Base-by-base conservation (phyloP, 2,888 invertebrate species). In the Drosophila austrosaltans region DNA sequence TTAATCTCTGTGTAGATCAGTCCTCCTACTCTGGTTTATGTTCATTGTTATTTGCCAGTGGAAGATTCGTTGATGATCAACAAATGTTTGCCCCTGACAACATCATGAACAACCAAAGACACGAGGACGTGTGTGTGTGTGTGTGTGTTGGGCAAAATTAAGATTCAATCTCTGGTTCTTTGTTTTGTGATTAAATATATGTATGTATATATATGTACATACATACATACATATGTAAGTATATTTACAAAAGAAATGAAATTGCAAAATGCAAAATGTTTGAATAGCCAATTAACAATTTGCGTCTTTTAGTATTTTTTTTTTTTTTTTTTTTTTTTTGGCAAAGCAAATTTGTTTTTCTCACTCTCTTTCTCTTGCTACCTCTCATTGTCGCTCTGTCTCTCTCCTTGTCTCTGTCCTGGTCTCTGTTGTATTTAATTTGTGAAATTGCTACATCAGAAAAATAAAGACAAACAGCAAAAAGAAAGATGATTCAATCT, bases 221-320 rank as follows among this genome's bases (percentile, higher is more conserved):
- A 40, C 32, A 20, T 48, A 48, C 4, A 60, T 64, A 64, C 71
- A 72, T 65, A 72, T 72, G 72, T 65, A 72, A 72, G 65, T 66
- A 62, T 73, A 73, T 73, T 73, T 73, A 63, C 72, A 74, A 73
- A 73, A 73, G 56, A 73, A 73, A 73, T 73, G 62, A 66, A 72
- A 72, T 72, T 72, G 72, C 72, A 72, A 67, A 61, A 44, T 48
- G 44, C 44, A 42, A 75, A 69, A 74, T 83, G 75, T 78, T 82
- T 78, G 76, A 82, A 80, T 72, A 75, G 83, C 81, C 81, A 82
- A 83, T 82, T 83, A 82, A 82, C 83, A 82, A 82, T 82, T 82
- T 82, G 78, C 78, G 83, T 80, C 83, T 77, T 74, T 61, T 72
- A 62, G 68, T 53, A 63, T 66, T 48, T 53, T 70, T 61, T 66